phyloP scores from a whole-genome alignment of 2,113 vertebrate species.

The Trichomycterus rosablanca region DNA sequence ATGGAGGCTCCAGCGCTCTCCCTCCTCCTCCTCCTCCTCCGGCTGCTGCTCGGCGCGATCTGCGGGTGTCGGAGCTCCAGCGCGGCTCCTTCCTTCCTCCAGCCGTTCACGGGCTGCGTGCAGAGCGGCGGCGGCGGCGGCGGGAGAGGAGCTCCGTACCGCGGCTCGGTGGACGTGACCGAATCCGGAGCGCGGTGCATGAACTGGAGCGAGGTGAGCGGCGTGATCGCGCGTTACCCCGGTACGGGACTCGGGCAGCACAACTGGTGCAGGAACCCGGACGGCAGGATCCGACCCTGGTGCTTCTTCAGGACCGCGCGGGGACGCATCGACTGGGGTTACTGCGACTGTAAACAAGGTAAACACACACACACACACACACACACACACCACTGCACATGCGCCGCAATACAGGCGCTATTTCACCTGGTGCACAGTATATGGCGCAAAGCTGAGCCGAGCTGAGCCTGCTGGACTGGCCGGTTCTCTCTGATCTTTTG shows the following conservation, averaged over 20 bases:
- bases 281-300: conserved; percentile 75
- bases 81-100: background rate
- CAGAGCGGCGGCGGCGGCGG: conserved; percentile 62
- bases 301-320: conserved; percentile 70
- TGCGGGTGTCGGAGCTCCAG: background rate
- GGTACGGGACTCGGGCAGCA: conserved; percentile 71
- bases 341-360: conserved; percentile 83
- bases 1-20: background rate
- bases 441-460: no score
- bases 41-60: background rate
- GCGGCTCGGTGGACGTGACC: conserved; percentile 70
- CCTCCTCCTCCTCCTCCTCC: background rate
- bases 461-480: background rate
- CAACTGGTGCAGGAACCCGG: conserved; percentile 76
- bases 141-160: conserved; percentile 63
- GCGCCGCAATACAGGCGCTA: no score
- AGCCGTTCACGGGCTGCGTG: conserved; percentile 58
- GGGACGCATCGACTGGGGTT: conserved; percentile 77
- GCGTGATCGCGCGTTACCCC: conserved; percentile 65
- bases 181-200: conserved; percentile 73
- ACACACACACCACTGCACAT: no score
- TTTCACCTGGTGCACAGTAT: no score
- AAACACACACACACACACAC: no score
- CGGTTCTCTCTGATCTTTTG: no score
- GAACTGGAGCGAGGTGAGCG: conserved; percentile 74